A percentile compares a stretch with the other conserved stretches of the same genome.
Evolutionary conservation across 2,797 vertebrate genomes (phyloP).

Genomic region (Pachyuromys duprasi): DNA sequence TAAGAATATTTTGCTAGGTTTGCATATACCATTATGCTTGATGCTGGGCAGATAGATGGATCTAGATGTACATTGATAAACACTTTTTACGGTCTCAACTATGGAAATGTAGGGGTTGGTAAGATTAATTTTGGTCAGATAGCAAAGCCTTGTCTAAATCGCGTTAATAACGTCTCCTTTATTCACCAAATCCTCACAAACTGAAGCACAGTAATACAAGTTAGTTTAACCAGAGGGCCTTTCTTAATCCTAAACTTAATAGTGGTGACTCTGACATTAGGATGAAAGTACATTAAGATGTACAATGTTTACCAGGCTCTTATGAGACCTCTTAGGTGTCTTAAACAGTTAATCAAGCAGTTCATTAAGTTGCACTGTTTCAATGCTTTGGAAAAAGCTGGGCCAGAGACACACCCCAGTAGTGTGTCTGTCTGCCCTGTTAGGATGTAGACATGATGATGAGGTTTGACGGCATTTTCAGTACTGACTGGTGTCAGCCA

Average conservation of each 20-base stretch:
- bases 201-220: neutral
- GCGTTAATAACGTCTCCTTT: neutral
- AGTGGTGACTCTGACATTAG: neutral
- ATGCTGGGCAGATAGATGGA: neutral
- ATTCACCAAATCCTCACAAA: no score
- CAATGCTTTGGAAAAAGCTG: neutral
- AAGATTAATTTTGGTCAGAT: neutral
- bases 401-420: neutral
- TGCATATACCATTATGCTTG: neutral
- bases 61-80: neutral
- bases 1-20: neutral
- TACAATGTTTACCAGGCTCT: neutral
- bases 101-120: neutral
- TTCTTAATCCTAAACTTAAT: constrained; percentile 38
- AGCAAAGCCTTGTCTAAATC: neutral
- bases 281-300: constrained; percentile 35
- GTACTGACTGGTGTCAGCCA: neutral
- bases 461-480: rapidly evolving
- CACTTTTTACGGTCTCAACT: neutral
- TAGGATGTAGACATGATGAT: neutral
- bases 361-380: neutral
- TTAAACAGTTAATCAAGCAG: neutral
- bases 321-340: neutral
- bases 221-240: neutral
- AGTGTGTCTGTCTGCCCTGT: rapidly evolving